phyloP scores from a whole-genome alignment of 2,113 vertebrate genomes.

The Onychostruthus taczanowskii region DNA sequence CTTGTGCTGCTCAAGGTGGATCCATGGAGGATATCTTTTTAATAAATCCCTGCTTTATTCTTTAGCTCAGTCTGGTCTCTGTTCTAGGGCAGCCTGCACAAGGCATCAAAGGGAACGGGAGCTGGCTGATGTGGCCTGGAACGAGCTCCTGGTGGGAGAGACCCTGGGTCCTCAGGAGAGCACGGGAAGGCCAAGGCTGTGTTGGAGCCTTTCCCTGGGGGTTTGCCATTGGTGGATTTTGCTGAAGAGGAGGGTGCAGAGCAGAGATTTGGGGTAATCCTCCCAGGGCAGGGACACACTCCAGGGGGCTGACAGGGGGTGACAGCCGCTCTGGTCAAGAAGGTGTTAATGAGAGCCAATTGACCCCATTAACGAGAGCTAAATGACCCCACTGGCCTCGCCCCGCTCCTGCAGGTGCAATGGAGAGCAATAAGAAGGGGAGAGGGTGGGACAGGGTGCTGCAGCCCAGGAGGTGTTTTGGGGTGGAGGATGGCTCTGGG shows the following conservation, averaged over 20 bases:
- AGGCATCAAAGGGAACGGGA: neutral
- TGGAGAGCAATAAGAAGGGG: neutral
- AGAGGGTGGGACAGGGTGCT: too few relatives aligned
- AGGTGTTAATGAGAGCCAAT: neutral
- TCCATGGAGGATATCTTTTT: too few relatives aligned
- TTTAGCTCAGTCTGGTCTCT: neutral
- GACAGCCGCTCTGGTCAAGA: neutral
- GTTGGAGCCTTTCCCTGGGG: neutral
- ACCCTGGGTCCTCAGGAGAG: neutral
- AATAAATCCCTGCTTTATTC: neutral
- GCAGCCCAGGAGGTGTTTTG: neutral
- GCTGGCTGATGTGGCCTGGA: neutral
- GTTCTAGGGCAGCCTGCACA: neutral
- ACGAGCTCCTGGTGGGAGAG: neutral
- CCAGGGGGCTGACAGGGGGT: neutral
- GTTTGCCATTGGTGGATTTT: fast-evolving
- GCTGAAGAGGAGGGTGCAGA: neutral
- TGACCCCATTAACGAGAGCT: neutral
- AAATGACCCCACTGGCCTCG: neutral
- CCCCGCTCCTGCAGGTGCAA: neutral
- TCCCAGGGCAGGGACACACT: neutral
- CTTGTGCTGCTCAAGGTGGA: too few relatives aligned
- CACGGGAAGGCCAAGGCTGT: neutral
- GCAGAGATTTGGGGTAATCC: neutral
- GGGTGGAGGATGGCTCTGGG: neutral